Evolutionary conservation across 2,888 invertebrate species (phyloP), one percentile per base, ranked within the genome.

Genomic region (Drosophila quinaria): DNA sequence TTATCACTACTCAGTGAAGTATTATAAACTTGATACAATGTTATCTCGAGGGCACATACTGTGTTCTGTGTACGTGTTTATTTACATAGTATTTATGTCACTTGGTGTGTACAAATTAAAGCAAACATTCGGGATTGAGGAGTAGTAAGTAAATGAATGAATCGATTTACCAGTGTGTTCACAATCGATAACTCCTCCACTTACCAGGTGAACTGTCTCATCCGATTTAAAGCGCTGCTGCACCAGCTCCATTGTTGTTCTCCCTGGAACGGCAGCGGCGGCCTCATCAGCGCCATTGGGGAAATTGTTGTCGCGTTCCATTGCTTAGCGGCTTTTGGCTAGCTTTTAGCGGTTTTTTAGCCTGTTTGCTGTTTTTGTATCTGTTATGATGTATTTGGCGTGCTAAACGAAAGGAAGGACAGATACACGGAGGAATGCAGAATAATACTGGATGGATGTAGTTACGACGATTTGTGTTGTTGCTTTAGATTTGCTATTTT

Each of bases 141-240:
- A 29, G 39, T 22, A 29, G 39, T 22, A 49, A 39, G 10, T 39
- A 19, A 29, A 58, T 49, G 9, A 22, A 58, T 17, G 17, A 54
- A 54, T 54, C 47, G 50, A 81, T 55, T 70, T 51, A 55, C 55
- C 63, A 66, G n/a, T n/a, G 13, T 22, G 13, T 41, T 15, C n/a
- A 31, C 41, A 33, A 22, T 39, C 8, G n/a, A 9, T 10, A 29
- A 17, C 5, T 37, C 15, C 39, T 13, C n/a, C 19, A 74, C 88
- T 80, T 90, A 93, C 92, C 78, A 90, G 78, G 62, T 91, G 80
- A 44, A 92, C 91, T 37, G 78, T 89, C 78, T 93, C 93, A 17
- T 91, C 90, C 15, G 90, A 78, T 67, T 92, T 92, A 55, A 93
- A 90, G 47, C 93, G 92, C 64, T 92, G 90, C 69, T 92, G 91